These are phyloP conservation scores for Lutjanus erythropterus DNA, from an alignment of 2,113 vertebrate species.

Conservation along the genomic window DNA sequence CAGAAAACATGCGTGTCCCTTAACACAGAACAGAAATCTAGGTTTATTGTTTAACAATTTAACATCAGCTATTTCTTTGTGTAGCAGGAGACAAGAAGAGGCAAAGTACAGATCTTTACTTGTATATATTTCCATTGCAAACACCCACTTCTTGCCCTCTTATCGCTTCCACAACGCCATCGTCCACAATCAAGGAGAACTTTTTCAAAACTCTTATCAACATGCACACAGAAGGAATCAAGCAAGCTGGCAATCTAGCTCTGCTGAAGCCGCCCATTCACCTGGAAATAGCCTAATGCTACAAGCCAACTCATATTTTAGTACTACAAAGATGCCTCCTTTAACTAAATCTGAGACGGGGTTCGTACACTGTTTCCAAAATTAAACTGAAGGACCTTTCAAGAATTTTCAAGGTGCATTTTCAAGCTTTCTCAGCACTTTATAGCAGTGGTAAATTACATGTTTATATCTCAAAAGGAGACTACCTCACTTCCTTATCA, in stretches of 20 bases:
- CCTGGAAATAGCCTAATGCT: background rate
- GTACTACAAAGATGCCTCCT: background rate
- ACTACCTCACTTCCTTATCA: no score
- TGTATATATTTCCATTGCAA: background rate
- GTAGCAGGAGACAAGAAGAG: background rate
- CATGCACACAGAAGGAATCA: slow-evolving; percentile 38
- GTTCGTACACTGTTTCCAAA: no score
- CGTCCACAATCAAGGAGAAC: slow-evolving; percentile 35
- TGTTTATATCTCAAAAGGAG: no score
- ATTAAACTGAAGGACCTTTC: no score
- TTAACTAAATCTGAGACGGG: background rate
- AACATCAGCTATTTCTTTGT: background rate
- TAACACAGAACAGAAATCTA: background rate
- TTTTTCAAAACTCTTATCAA: slow-evolving; percentile 67
- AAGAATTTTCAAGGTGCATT: no score
- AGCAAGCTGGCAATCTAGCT: slow-evolving; percentile 67
- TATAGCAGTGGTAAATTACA: no score
- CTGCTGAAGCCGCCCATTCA: slow-evolving; percentile 51
- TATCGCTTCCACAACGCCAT: slow-evolving; percentile 37
- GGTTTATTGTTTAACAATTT: background rate
- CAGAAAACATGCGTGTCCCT: background rate
- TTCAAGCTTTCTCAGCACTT: no score
- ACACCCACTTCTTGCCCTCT: slow-evolving; percentile 19
- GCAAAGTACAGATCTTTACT: slow-evolving; percentile 1
- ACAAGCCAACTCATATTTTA: background rate